Conservation (phyloP, 1,140 invertebrate species). For the Apocrypta bakeri region DNA sequence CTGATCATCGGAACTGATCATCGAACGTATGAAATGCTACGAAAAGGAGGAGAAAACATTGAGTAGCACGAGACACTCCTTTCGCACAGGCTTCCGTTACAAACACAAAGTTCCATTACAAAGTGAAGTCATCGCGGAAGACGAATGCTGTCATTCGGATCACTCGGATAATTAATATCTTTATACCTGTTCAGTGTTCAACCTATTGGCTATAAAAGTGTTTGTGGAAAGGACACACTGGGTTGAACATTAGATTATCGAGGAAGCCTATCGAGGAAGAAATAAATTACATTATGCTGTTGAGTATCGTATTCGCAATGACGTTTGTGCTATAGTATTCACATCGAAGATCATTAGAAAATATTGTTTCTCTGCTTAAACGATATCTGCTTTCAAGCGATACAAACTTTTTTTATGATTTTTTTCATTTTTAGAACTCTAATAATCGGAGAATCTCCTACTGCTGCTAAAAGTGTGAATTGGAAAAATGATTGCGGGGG, state of each 20-base stretch:
- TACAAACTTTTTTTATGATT: no score
- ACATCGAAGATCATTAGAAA: no score
- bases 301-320: not conserved
- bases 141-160: not conserved
- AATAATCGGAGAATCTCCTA: no score
- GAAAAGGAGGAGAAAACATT: not conserved
- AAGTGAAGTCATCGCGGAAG: conserved; percentile 1
- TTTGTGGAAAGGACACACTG: not conserved
- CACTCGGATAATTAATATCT: not conserved
- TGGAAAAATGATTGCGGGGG: no score
- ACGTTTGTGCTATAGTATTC: not conserved
- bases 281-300: not conserved
- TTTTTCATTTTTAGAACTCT: no score
- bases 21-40: no score
- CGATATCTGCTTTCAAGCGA: not conserved
- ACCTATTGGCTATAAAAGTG: no score
- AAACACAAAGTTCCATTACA: no score
- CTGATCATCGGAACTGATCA: no score
- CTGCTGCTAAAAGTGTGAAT: no score
- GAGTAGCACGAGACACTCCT: not conserved
- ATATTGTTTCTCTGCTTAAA: no score
- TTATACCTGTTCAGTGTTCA: no score
- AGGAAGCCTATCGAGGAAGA: not conserved
- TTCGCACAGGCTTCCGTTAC: not conserved
- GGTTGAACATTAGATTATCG: not conserved